A percentile compares a stretch with the other conserved stretches of the same genome.
These are phyloP conservation scores for Seriola dumerili DNA, from an alignment of 2,113 vertebrate species.

Conservation along the genomic window DNA sequence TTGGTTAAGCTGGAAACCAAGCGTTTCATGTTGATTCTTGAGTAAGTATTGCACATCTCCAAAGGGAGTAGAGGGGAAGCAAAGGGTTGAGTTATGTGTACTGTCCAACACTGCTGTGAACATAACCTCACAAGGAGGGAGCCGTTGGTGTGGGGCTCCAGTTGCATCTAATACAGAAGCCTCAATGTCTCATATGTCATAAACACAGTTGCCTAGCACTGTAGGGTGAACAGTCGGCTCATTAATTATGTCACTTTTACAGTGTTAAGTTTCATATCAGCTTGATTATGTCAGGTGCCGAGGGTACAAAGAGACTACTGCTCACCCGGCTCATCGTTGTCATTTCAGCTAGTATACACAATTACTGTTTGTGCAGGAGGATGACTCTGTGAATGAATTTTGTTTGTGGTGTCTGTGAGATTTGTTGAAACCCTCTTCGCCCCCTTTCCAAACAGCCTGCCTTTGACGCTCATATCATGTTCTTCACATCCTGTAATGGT, in stretches of 20 bases:
- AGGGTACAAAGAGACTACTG: conserved; percentile 5
- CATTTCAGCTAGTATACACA: conserved; percentile 6
- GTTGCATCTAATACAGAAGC: conserved; percentile 16
- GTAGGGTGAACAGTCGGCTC: conserved; percentile 15
- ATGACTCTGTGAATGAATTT: conserved; percentile 30
- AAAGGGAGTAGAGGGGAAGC: conserved; percentile 53
- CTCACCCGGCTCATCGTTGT: conserved; percentile 7
- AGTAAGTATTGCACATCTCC: conserved; percentile 68
- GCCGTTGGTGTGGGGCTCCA: conserved; percentile 28
- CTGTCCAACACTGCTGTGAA: conserved; percentile 26
- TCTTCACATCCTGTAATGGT: conserved; percentile 22
- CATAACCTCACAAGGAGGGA: conserved; percentile 32
- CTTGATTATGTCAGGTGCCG: conserved; percentile 40
- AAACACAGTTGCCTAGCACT: conserved; percentile 8
- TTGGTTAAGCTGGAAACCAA: conserved; percentile 63
- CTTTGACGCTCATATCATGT: conserved; percentile 53
- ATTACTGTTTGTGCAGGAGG: conserved; percentile 11
- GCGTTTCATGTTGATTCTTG: conserved; percentile 58
- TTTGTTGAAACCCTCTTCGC: conserved; percentile 15
- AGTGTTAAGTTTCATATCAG: conserved; percentile 48
- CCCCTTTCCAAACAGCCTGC: conserved; percentile 45
- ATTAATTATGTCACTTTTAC: conserved; percentile 44
- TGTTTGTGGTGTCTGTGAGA: conserved; percentile 25
- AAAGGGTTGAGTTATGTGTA: conserved; percentile 33
- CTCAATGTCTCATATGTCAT: conserved; percentile 25